phyloP scores from a whole-genome alignment of 1,140 invertebrate genomes.

The Drosophila punjabiensis region DNA sequence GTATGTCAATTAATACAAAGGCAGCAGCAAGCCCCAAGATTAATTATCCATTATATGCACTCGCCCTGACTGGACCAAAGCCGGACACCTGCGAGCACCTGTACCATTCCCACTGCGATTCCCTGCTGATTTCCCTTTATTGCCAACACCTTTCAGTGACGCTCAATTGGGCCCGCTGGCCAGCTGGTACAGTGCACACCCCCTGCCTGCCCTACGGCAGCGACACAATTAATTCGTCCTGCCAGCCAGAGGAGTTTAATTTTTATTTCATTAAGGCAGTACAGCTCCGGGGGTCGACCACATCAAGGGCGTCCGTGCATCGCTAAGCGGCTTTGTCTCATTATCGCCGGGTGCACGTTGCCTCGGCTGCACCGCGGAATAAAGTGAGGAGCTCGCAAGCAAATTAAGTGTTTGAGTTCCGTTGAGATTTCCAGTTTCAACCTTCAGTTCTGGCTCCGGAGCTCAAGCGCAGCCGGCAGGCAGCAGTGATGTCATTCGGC shows the following conservation, averaged over 20 bases:
- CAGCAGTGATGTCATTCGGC: background rate
- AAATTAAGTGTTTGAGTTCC: slow-evolving; percentile 56
- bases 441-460: background rate
- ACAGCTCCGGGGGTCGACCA: slow-evolving; percentile 6
- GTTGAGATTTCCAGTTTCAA: slow-evolving; percentile 46
- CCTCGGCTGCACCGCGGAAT: slow-evolving; percentile 21
- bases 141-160: slow-evolving; percentile 62
- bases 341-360: slow-evolving; percentile 59
- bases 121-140: slow-evolving; percentile 76
- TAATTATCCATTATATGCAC: slow-evolving; percentile 64
- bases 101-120: slow-evolving; percentile 30
- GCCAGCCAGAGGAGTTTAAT: slow-evolving; percentile 47
- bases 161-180: slow-evolving; percentile 47
- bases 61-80: slow-evolving; percentile 11
- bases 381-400: slow-evolving; percentile 10
- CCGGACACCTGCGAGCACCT: background rate
- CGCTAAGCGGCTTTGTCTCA: slow-evolving; percentile 64
- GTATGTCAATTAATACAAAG: slow-evolving; percentile 61
- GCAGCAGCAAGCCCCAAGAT: slow-evolving; percentile 43
- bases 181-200: slow-evolving; percentile 1
- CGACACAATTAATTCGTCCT: slow-evolving; percentile 68
- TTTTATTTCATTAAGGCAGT: slow-evolving; percentile 70
- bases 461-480: slow-evolving; percentile 5
- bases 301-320: slow-evolving; percentile 31
- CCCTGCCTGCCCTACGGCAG: slow-evolving; percentile 7